These are phyloP conservation scores for Lemur catta DNA, from an alignment of 2,797 vertebrate genomes.

Conservation along the genomic window DNA sequence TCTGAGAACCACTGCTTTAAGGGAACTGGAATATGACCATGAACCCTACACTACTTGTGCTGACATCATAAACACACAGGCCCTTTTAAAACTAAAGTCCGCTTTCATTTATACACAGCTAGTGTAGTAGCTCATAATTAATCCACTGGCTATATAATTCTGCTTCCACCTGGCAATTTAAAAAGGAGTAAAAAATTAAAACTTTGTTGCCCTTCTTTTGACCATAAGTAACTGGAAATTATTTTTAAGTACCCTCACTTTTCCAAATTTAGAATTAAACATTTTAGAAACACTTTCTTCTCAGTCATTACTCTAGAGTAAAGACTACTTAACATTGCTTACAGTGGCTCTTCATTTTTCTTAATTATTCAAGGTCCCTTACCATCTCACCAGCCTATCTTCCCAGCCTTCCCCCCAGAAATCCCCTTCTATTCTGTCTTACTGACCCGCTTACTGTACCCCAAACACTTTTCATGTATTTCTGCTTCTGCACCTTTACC, in stretches of 20 bases:
- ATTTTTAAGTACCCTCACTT: neutral
- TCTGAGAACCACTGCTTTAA: neutral
- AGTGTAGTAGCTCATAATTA: neutral
- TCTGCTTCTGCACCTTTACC: neutral
- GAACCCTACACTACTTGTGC: neutral
- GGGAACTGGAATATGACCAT: neutral
- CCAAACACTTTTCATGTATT: neutral
- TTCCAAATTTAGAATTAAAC: neutral
- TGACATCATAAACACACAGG: neutral
- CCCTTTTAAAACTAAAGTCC: neutral
- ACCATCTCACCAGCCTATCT: neutral
- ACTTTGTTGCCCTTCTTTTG: neutral
- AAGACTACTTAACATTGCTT: neutral
- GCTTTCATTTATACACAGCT: neutral
- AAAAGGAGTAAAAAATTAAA: conserved; percentile 13
- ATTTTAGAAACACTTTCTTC: neutral
- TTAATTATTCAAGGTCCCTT: neutral
- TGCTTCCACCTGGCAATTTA: conserved; percentile 2
- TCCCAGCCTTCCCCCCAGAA: neutral
- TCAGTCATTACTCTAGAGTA: neutral
- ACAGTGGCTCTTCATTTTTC: neutral
- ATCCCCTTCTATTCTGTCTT: neutral
- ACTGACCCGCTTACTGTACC: neutral
- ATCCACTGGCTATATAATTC: neutral
- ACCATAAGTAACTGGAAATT: neutral